Evolutionary conservation across 2,797 vertebrate species (phyloP), one percentile per base, ranked within the genome.

Genomic region (Catostomus latipinnis): DNA sequence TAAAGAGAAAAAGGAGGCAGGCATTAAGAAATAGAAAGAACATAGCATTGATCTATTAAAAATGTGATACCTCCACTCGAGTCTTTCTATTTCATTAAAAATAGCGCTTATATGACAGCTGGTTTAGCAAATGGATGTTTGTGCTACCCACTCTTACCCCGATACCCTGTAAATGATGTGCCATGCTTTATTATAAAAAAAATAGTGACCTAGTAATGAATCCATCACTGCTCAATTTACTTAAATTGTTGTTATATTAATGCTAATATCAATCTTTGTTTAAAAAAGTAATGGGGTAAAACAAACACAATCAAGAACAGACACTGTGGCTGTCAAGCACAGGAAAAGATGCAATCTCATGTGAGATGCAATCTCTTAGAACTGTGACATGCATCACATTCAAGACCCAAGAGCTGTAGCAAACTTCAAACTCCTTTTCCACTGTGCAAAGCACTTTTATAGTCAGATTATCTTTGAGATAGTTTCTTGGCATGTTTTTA

Each of bases 91-190:
- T 71, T 73, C 45, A 61, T 76, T 76, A 72, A 34, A 60, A 75
- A 77, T 77, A 78, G 77, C 56, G 72, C 82, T 81, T 83, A 76
- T 53, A 52, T 63, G 61, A 58, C 54, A 57, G 61, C 80, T 82
- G 76, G 34, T 4, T 34, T 34, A 34, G 70, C 49, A 77, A 73
- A 70, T 56, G 45, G 6, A 56, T 71, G 11, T 82, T 80, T 83
- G 57, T 76, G 65, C 9, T 82, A 82, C 71, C 87, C 81, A 87
- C 87, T 71, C 70, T 83, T 86, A 88, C 84, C 83, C 69, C 87
- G 84, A 84, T 84, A 82, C 87, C 88, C 80, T 83, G 68, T 87
- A 87, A 82, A 89, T 81, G 81, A 91, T 78, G 92, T 94, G 93
- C 92, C 93, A 94, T 92, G 74, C 82, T 87, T 85, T 88, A 80